Conservation (phyloP, 2,797 vertebrate species). For the Pangasius krempfi region DNA sequence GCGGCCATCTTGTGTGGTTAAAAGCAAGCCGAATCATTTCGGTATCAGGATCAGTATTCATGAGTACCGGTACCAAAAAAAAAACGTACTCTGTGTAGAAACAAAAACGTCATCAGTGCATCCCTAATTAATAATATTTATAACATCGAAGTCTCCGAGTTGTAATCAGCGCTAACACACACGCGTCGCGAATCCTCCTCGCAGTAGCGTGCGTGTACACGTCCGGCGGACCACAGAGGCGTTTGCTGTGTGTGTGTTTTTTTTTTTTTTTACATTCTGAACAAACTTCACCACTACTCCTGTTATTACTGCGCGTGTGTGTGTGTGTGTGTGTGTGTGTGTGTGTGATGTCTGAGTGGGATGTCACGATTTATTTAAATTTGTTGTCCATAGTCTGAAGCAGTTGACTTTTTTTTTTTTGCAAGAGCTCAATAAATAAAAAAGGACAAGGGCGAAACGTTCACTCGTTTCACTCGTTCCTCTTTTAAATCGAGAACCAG, state of each 20-base stretch:
- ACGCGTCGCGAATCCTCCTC: neutral
- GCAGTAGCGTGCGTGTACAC: neutral
- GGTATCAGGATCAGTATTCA: neutral
- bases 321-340: constrained; percentile 10
- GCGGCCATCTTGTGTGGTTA: neutral
- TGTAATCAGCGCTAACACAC: neutral
- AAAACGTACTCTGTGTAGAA: neutral
- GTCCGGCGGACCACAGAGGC: neutral
- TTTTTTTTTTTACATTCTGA: constrained; percentile 8
- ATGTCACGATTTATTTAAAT: neutral
- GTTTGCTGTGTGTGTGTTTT: neutral
- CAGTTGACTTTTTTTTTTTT: constrained; percentile 7
- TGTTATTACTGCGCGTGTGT: constrained; percentile 1
- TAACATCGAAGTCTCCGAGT: neutral
- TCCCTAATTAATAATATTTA: neutral
- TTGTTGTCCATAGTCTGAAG: constrained; percentile 8
- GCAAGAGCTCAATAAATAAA: constrained; percentile 47
- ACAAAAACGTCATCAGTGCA: neutral
- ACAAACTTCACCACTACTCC: constrained; percentile 35
- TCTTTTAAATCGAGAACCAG: neutral
- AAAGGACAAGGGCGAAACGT: neutral
- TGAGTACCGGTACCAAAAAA: neutral
- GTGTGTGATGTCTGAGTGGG: neutral
- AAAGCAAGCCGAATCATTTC: neutral
- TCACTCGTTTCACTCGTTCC: neutral